Conservation (phyloP, 2,113 vertebrate genomes). For the Catharus bicknelli region DNA sequence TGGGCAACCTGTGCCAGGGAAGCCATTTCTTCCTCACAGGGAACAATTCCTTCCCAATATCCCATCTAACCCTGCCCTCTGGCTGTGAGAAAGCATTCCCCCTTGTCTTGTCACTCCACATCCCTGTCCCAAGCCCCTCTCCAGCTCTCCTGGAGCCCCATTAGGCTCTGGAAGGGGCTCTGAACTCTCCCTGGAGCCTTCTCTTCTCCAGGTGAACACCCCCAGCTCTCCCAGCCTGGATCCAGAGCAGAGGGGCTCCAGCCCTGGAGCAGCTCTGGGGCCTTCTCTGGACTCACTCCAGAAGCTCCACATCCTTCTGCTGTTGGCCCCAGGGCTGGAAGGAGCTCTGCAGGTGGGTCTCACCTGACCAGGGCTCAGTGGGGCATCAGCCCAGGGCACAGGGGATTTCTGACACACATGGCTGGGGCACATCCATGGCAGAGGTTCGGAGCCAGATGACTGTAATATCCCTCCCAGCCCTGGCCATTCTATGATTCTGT, state of each 20-base stretch:
- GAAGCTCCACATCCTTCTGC: not conserved
- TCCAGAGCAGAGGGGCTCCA: not conserved
- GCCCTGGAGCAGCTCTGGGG: accelerated
- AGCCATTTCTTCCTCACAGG: not conserved
- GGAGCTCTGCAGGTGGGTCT: not conserved
- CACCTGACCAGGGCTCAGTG: not conserved
- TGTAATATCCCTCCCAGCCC: not conserved
- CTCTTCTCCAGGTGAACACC: accelerated
- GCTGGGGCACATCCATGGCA: not conserved
- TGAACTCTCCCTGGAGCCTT: not conserved
- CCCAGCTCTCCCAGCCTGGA: not conserved
- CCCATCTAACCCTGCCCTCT: not conserved
- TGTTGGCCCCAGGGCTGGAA: not conserved
- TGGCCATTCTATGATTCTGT: not conserved
- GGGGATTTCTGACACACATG: not conserved
- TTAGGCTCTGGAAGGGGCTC: not conserved
- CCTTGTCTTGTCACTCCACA: not conserved
- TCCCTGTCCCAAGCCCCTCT: not conserved
- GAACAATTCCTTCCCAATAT: not conserved
- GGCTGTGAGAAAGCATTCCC: not conserved
- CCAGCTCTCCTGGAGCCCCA: not conserved
- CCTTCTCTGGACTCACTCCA: not conserved
- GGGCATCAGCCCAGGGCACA: not conserved
- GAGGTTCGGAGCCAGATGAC: not conserved
- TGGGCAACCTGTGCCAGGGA: not conserved